phyloP scores from a whole-genome alignment of 2,797 vertebrate species.

The Ptychobarbus kaznakovi region DNA sequence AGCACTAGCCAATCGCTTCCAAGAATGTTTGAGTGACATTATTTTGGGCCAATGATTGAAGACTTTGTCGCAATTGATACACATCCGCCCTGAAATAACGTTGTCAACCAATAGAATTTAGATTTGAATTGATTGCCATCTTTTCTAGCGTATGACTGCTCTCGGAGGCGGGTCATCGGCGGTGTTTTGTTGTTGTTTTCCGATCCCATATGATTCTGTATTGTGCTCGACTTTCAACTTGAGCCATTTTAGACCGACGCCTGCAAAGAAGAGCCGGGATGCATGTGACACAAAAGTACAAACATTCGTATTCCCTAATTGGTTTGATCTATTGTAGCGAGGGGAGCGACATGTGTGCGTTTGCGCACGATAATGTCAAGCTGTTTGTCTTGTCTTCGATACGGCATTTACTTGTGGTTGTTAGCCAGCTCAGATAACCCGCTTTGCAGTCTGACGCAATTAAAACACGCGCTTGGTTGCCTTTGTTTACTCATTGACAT shows the following conservation, averaged over 20 bases:
- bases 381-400: slow-evolving; percentile 17
- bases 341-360: background rate
- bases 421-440: slow-evolving; percentile 30
- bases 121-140: background rate
- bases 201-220: slow-evolving; percentile 60
- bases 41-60: slow-evolving; percentile 36
- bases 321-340: background rate
- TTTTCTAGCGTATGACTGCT: slow-evolving; percentile 25
- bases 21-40: slow-evolving; percentile 45
- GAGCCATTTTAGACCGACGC: slow-evolving; percentile 38
- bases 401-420: slow-evolving; percentile 15
- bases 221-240: slow-evolving; percentile 61
- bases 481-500: slow-evolving; percentile 6
- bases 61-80: background rate
- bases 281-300: slow-evolving; percentile 72
- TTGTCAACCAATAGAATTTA: slow-evolving; percentile 21
- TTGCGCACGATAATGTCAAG: background rate
- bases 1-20: slow-evolving; percentile 58
- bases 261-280: slow-evolving; percentile 63
- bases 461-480: background rate
- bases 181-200: slow-evolving; percentile 76
- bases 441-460: slow-evolving; percentile 27
- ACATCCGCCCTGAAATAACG: background rate
- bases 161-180: slow-evolving; percentile 19
- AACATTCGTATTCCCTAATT: background rate